A percentile compares a stretch with the other conserved stretches of the same genome.
Evolutionary conservation across 2,113 vertebrate species (phyloP).

Genomic region (Cairina moschata): DNA sequence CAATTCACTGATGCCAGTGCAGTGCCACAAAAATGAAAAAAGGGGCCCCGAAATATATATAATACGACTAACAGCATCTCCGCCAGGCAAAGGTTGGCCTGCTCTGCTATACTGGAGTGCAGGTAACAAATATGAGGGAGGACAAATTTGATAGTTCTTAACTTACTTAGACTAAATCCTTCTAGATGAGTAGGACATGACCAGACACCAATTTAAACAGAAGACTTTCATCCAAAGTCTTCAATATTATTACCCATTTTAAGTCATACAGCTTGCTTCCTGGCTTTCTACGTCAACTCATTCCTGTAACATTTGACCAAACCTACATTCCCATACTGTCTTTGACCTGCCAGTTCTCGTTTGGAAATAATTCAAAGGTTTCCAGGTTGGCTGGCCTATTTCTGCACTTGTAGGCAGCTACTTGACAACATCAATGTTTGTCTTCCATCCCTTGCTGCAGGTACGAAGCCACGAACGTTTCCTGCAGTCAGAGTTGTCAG

Average conservation of each 20-base stretch:
- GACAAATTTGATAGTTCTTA: not conserved
- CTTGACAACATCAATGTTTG: not conserved
- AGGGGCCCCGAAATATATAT: not conserved
- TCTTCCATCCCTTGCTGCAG: not conserved
- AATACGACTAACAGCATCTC: not conserved
- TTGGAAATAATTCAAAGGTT: not conserved
- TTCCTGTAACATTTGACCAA: not conserved
- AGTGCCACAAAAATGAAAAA: not conserved
- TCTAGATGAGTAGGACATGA: not conserved
- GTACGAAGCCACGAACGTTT: not conserved
- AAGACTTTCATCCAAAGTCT: not conserved
- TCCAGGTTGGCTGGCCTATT: not conserved
- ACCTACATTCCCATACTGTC: not conserved
- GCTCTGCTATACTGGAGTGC: not conserved
- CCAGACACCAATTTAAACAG: not conserved
- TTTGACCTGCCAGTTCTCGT: not conserved
- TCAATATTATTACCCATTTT: not conserved
- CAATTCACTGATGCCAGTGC: not conserved
- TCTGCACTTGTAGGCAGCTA: not conserved
- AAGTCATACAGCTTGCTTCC: fast-evolving
- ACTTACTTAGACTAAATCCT: not conserved
- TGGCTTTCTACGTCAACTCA: not conserved
- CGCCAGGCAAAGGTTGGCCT: not conserved
- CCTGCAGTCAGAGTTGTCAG: not conserved
- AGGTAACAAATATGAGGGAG: not conserved